Base-by-base conservation (phyloP, 2,888 invertebrate species). In the Pammene aurita region DNA sequence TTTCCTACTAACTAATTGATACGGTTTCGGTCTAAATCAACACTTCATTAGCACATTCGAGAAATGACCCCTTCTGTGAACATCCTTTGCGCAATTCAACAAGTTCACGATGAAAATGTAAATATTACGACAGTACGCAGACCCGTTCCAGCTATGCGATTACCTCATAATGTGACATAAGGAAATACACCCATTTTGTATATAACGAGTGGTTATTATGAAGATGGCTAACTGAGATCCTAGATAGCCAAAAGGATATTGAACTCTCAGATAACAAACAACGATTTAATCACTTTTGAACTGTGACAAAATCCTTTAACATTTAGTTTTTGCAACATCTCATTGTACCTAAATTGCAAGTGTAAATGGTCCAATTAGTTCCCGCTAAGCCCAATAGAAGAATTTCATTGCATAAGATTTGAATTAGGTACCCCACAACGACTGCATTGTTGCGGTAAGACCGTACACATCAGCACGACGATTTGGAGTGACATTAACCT, bases 71-170 rank as follows among this genome's bases (percentile, higher is more conserved):
- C 42, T 26, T 18, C 18, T 13, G 50, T 62, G 50, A 34, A 34
- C 64, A 18, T 65, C 64, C 57, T 54, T 64, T 64, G 7, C 60
- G 69, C 54, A 60, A 69, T 34, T 52, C 14, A 52, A 64, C 44
- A 68, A 68, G 46, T 64, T 64, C 58, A 54, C 42, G 35, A 60
- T 69, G 60, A 65, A 69, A 69, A 69, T 58, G 46, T 54, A 65
- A 65, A 60, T 10, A 62, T 69, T 69, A 69, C 60, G 60, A 54
- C 58, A 46, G 64, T 44, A 44, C 44, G 1, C 41, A 42, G 26
- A 61, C 46, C 48, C 48, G 50, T 57, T 52, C 67, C 50, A 44
- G 63, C 42, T 48, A 26, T 26, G 35, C 13, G 42, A 34, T 46
- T 46, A 67, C 66, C 60, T 54, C 54, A 61, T 54, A 50, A 67